phyloP scores from a whole-genome alignment of 2,797 vertebrate species.

The Nyctibius grandis region DNA sequence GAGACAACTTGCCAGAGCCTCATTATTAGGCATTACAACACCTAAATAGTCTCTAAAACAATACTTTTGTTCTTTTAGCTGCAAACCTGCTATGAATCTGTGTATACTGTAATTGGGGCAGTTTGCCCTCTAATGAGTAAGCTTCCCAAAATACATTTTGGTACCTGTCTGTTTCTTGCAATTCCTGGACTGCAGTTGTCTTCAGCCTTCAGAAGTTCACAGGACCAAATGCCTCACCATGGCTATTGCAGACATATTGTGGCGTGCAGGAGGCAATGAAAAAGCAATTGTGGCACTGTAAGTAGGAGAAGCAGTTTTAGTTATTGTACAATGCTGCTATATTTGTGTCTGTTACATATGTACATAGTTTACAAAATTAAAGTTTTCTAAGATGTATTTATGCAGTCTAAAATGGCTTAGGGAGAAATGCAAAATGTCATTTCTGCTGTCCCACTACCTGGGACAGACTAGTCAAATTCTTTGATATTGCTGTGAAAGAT shows the following conservation, averaged over 20 bases:
- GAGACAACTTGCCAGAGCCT: fast-evolving
- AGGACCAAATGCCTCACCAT: constrained; percentile 80
- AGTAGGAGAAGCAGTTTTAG: constrained; percentile 38
- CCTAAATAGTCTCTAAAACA: background rate
- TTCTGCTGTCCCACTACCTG: background rate
- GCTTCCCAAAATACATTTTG: background rate
- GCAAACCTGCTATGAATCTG: background rate
- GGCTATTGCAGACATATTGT: constrained; percentile 85
- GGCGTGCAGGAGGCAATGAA: constrained; percentile 83
- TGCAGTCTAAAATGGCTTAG: background rate
- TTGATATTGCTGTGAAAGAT: background rate
- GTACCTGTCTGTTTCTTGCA: background rate
- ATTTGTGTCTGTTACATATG: background rate
- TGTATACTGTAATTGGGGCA: background rate
- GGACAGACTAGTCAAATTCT: background rate
- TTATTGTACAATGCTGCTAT: background rate
- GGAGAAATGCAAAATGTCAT: background rate
- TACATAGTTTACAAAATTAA: fast-evolving
- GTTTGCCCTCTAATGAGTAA: background rate
- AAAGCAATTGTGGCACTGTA: constrained; percentile 85
- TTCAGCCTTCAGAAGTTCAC: constrained; percentile 79
- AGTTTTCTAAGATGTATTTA: background rate
- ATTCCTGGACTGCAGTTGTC: constrained; percentile 25
- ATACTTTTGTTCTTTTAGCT: background rate
- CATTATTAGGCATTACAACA: fast-evolving